Conservation (phyloP, 2,113 vertebrate genomes). For the Hippocampus zosterae region DNA sequence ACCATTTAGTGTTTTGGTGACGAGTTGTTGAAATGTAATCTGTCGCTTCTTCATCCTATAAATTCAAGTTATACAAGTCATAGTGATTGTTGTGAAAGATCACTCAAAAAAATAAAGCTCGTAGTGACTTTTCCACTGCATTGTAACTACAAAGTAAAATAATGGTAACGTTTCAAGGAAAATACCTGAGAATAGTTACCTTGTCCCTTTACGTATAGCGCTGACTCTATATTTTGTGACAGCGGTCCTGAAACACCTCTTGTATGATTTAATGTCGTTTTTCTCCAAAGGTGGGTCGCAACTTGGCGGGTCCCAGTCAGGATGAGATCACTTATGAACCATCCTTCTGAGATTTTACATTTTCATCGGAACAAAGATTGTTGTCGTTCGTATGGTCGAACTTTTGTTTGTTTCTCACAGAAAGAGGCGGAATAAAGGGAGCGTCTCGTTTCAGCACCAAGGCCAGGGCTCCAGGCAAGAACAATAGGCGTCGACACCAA, state of each 20-base stretch:
- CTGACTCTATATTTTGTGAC: neutral
- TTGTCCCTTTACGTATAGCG: too few relatives aligned
- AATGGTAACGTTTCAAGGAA: too few relatives aligned
- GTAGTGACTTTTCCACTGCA: too few relatives aligned
- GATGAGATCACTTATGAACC: neutral
- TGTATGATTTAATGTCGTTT: too few relatives aligned
- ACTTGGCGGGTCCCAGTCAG: neutral
- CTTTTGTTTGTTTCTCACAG: neutral
- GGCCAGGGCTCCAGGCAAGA: conserved; percentile 73
- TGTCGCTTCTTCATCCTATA: too few relatives aligned
- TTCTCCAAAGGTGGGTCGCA: neutral
- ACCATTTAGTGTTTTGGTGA: too few relatives aligned
- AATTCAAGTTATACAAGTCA: too few relatives aligned
- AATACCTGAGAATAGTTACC: too few relatives aligned
- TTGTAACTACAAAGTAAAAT: too few relatives aligned
- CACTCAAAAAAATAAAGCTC: too few relatives aligned
- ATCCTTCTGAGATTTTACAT: neutral
- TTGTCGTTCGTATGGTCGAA: neutral
- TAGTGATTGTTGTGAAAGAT: too few relatives aligned
- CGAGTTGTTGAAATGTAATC: too few relatives aligned
- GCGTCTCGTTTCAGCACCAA: conserved; percentile 72
- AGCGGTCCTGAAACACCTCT: neutral
- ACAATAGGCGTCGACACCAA: conserved; percentile 67
- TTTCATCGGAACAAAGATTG: neutral
- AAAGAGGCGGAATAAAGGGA: neutral